Conservation (phyloP, 2,113 vertebrate species). For the Laterallus jamaicensis region DNA sequence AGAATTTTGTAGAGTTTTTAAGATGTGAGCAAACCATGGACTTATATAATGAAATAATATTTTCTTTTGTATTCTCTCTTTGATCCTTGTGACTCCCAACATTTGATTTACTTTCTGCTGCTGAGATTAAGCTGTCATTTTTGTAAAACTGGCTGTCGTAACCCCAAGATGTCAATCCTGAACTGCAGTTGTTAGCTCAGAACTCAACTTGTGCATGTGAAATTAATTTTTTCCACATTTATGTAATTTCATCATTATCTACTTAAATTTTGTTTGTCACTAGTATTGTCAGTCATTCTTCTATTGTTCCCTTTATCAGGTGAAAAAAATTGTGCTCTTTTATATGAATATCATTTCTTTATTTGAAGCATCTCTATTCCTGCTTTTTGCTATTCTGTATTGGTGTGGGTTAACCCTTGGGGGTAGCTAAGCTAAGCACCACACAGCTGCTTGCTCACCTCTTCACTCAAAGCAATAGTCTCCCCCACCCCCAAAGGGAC, state of each 20-base stretch:
- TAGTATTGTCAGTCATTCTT: background rate
- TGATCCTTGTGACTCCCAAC: background rate
- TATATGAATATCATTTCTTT: background rate
- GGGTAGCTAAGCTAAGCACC: background rate
- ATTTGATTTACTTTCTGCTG: background rate
- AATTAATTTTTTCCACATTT: background rate
- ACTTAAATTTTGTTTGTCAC: background rate
- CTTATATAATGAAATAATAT: background rate
- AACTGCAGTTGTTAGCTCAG: background rate
- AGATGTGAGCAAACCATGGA: background rate
- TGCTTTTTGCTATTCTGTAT: background rate
- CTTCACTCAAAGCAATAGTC: background rate
- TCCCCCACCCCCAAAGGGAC: background rate
- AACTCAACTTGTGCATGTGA: background rate
- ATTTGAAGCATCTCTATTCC: background rate
- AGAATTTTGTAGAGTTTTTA: background rate
- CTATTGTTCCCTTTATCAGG: background rate
- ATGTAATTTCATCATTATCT: background rate
- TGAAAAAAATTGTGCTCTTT: background rate
- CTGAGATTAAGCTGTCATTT: background rate
- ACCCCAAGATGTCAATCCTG: background rate
- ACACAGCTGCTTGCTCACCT: background rate
- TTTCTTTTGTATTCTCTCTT: background rate
- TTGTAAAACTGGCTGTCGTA: background rate
- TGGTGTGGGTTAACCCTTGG: background rate